Percentiles rank a stretch among this genome's conserved stretches.
Conservation (phyloP, 2,113 vertebrate genomes). For the Vulpes ferrilata region DNA sequence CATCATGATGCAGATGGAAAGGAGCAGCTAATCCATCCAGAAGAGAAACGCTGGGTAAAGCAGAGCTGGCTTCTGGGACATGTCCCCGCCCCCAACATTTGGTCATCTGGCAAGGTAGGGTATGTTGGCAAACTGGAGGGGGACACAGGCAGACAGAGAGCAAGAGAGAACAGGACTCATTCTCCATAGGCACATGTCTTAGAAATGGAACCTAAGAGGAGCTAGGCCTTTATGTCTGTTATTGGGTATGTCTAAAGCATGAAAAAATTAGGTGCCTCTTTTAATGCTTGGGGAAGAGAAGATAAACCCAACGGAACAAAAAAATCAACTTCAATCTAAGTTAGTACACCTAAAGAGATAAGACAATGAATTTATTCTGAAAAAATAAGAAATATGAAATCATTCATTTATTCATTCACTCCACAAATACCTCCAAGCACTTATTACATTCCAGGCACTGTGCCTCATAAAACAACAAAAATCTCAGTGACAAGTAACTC, state of each 20-base stretch:
- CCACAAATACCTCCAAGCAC: not conserved
- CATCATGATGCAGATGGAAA: not conserved
- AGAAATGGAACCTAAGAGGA: not conserved
- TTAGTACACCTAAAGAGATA: not conserved
- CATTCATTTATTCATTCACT: not conserved
- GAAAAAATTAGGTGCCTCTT: not conserved
- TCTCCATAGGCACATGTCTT: not conserved
- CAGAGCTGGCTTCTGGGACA: too few relatives aligned
- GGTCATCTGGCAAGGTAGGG: not conserved
- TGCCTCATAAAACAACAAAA: not conserved
- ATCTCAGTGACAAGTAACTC: not conserved
- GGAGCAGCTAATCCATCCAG: not conserved
- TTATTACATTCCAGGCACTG: not conserved
- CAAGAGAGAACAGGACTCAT: not conserved
- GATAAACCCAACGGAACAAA: not conserved
- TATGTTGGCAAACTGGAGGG: not conserved
- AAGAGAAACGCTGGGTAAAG: not conserved
- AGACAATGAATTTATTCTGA: not conserved
- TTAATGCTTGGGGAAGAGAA: not conserved
- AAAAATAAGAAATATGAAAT: not conserved
- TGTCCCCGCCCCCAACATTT: not conserved
- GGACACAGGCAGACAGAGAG: not conserved
- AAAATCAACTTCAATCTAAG: not conserved
- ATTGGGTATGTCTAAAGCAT: not conserved
- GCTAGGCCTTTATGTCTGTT: not conserved